Conservation (phyloP, 2,797 vertebrate genomes). For the Enteromius viviparus region DNA sequence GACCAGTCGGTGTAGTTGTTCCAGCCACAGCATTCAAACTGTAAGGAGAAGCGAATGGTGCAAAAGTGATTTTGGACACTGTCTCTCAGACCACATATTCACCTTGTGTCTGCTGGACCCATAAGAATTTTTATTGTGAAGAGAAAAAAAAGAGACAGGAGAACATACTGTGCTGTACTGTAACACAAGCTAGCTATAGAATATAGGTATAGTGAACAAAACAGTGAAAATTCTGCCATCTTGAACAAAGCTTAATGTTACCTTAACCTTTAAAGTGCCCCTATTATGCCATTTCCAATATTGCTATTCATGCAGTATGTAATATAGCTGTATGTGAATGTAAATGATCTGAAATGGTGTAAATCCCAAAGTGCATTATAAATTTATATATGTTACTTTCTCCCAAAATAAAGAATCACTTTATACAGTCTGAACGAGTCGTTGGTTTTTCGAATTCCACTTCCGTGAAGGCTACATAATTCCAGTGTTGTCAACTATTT, state of each 20-base stretch:
- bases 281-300: no score
- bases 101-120: not conserved
- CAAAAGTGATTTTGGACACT: slow-evolving; percentile 21
- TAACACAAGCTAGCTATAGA: not conserved
- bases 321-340: no score
- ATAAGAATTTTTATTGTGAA: not conserved
- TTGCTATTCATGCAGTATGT: no score
- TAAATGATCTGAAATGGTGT: no score
- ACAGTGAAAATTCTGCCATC: not conserved
- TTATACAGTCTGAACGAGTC: no score
- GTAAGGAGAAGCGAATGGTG: not conserved
- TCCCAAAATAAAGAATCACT: no score
- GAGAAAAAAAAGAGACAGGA: not conserved
- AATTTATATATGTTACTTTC: no score
- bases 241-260: not conserved
- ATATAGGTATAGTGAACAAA: not conserved
- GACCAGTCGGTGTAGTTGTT: slow-evolving; percentile 82
- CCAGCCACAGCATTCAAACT: slow-evolving; percentile 83
- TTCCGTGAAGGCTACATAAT: no score
- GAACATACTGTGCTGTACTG: not conserved
- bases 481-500: no score
- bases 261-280: no score
- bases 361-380: no score
- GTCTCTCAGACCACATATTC: not conserved
- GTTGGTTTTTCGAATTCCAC: no score